These are phyloP conservation scores for Oncopodura yosiiana DNA, from an alignment of 1,140 invertebrate genomes.

Conservation along the genomic window DNA sequence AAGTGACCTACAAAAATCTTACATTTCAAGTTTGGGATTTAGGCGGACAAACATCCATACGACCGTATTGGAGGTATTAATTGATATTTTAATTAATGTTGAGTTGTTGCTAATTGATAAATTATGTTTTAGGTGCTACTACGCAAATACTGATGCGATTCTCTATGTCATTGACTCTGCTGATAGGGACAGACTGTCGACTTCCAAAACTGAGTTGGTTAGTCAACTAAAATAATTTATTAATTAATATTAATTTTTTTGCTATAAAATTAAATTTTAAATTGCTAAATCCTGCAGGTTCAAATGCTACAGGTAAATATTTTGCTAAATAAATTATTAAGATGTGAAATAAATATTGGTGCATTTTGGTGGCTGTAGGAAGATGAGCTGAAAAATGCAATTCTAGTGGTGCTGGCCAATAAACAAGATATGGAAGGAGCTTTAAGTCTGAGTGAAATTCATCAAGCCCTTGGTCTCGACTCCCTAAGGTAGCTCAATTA, in stretches of 20 bases:
- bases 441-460: constrained; percentile 90
- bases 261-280: constrained; percentile 15
- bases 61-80: constrained; percentile 99
- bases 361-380: constrained; percentile 53
- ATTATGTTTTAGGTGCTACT: no score
- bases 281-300: no score
- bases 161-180: constrained; percentile 99
- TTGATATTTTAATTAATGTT: no score
- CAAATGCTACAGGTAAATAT: constrained; percentile 21
- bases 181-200: constrained; percentile 95
- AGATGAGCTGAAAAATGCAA: constrained; percentile 90
- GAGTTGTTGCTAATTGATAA: no score
- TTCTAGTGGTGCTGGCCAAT: constrained; percentile 95
- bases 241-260: constrained; percentile 18
- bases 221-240: constrained; percentile 95
- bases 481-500: constrained; percentile 54
- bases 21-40: constrained; percentile 98
- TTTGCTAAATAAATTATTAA: background rate
- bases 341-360: background rate
- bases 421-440: constrained; percentile 98
- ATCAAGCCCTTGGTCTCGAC: constrained; percentile 88
- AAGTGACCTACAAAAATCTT: constrained; percentile 91
- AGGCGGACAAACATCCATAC: constrained; percentile 94
- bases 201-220: constrained; percentile 95
- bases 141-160: constrained; percentile 98